phyloP scores from a whole-genome alignment of 2,113 vertebrate species.

The Sardina pilchardus region DNA sequence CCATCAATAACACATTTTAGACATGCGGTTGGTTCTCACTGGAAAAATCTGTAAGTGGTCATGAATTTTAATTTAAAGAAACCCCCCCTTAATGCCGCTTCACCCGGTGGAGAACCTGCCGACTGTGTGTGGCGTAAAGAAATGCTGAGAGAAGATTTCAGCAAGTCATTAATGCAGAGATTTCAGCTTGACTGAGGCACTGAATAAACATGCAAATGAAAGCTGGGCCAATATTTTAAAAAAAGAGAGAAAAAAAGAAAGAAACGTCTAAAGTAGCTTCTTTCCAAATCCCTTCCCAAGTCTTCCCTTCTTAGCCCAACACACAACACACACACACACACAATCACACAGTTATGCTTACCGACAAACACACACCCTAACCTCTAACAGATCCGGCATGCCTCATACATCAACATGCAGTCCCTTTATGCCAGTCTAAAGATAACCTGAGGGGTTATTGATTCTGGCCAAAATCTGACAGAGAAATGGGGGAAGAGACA shows the following conservation, averaged over 20 bases:
- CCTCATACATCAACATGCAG: not conserved
- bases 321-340: constrained; percentile 11
- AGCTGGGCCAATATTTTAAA: not conserved
- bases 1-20: constrained; percentile 31
- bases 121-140: constrained; percentile 20
- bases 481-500: not conserved
- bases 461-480: not conserved
- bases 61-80: constrained; percentile 35
- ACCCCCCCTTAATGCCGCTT: not conserved
- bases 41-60: constrained; percentile 26
- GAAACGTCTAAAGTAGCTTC: not conserved
- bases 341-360: not conserved
- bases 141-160: constrained; percentile 30
- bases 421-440: not conserved
- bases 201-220: constrained; percentile 30
- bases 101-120: not conserved
- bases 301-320: not conserved
- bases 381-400: not conserved
- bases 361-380: not conserved
- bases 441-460: constrained; percentile 3
- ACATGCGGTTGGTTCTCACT: constrained; percentile 26
- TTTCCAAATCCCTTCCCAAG: too few relatives aligned
- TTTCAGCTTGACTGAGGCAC: constrained; percentile 21
- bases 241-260: too few relatives aligned
- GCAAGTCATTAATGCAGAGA: constrained; percentile 8